These are phyloP conservation scores for Myopa testacea DNA, from an alignment of 2,888 invertebrate genomes.

Conservation along the genomic window DNA sequence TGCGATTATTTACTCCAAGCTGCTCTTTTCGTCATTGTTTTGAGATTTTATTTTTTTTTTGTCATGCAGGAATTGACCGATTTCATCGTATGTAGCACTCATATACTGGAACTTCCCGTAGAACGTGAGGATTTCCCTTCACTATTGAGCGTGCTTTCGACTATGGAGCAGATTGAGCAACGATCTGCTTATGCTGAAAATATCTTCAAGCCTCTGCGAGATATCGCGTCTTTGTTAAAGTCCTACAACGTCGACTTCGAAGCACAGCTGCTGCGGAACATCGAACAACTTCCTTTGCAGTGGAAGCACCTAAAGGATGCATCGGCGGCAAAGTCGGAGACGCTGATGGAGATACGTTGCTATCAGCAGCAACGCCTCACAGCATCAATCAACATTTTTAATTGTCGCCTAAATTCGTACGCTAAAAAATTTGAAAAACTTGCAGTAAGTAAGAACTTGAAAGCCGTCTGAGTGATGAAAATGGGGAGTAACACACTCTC, in stretches of 20 bases:
- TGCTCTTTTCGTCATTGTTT: neutral
- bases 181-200: conserved; percentile 82
- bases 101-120: conserved; percentile 78
- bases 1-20: no score
- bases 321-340: conserved; percentile 84
- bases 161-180: conserved; percentile 78
- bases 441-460: conserved; percentile 50
- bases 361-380: conserved; percentile 88
- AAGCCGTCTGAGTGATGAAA: neutral
- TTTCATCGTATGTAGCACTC: conserved; percentile 82
- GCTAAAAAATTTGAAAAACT: conserved; percentile 76
- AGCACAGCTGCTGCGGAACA: conserved; percentile 81
- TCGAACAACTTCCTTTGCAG: conserved; percentile 85
- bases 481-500: neutral
- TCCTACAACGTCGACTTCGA: conserved; percentile 88
- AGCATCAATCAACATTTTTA: conserved; percentile 83
- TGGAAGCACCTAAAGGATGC: conserved; percentile 90
- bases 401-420: conserved; percentile 82
- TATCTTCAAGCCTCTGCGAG: conserved; percentile 90
- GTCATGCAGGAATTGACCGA: conserved; percentile 74
- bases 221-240: conserved; percentile 85
- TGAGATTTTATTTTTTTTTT: neutral
- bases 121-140: conserved; percentile 86
- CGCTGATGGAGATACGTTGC: conserved; percentile 86
- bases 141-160: conserved; percentile 85